A percentile compares a stretch with the other conserved stretches of the same genome.
phyloP scores from a whole-genome alignment of 2,888 invertebrate species.

The Xanthia icteritia region DNA sequence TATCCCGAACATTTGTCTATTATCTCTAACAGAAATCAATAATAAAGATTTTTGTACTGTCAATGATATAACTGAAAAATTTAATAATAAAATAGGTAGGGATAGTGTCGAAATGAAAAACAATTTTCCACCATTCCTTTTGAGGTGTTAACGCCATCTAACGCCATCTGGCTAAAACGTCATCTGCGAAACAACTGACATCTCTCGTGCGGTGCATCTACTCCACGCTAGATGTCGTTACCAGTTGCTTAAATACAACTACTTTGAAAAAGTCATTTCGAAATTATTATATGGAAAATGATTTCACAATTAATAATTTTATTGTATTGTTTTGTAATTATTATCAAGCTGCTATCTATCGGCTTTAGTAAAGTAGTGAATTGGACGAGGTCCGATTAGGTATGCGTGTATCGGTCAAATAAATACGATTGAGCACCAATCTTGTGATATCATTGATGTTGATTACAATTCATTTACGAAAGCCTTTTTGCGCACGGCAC shows the following conservation, averaged over 20 bases:
- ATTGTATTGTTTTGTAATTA: constrained; percentile 29
- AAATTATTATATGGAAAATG: constrained; percentile 1
- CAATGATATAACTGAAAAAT: background rate
- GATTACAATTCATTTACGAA: constrained; percentile 69
- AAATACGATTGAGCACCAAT: constrained; percentile 53
- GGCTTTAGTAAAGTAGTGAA: constrained; percentile 29
- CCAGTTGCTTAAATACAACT: constrained; percentile 18
- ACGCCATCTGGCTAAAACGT: constrained; percentile 54
- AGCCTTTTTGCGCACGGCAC: constrained; percentile 76
- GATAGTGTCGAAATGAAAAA: no score
- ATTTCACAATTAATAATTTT: constrained; percentile 29
- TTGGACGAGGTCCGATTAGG: constrained; percentile 30
- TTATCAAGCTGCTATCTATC: constrained; percentile 56
- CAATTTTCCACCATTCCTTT: background rate
- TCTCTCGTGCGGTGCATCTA: constrained; percentile 47
- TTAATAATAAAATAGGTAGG: no score
- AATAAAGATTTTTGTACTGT: background rate
- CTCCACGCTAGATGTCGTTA: constrained; percentile 75
- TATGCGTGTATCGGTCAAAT: constrained; percentile 48
- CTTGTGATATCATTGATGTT: constrained; percentile 61
- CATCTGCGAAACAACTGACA: background rate
- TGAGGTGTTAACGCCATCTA: constrained; percentile 72
- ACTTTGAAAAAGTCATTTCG: background rate
- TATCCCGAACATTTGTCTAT: background rate
- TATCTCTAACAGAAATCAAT: background rate